Percentiles rank a stretch among this genome's conserved stretches.
phyloP scores from a whole-genome alignment of 2,113 vertebrate species.

The Elephantulus edwardii region DNA sequence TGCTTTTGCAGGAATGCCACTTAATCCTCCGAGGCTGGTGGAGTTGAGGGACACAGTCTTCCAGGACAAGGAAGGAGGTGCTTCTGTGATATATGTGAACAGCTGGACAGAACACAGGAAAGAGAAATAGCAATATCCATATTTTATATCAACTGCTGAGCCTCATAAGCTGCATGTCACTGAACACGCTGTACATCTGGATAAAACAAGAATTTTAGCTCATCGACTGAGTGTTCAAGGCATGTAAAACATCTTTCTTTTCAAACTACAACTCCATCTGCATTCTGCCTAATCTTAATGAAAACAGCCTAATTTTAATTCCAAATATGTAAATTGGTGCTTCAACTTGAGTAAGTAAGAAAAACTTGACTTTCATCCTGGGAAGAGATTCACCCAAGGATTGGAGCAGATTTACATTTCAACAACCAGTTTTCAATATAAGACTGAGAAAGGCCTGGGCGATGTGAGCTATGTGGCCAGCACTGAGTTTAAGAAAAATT shows the following conservation, averaged over 20 bases:
- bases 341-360: slow-evolving; percentile 48
- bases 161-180: slow-evolving; percentile 12
- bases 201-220: slow-evolving; percentile 33
- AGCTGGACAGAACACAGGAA: neutral
- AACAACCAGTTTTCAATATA: slow-evolving; percentile 62
- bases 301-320: slow-evolving; percentile 70
- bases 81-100: neutral
- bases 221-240: neutral
- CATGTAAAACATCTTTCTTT: slow-evolving; percentile 47
- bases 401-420: slow-evolving; percentile 79
- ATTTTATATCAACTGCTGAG: slow-evolving; percentile 6
- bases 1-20: neutral
- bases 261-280: slow-evolving; percentile 53
- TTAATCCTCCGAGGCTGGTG: neutral
- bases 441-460: slow-evolving; percentile 45
- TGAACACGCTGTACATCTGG: neutral
- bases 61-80: slow-evolving; percentile 19
- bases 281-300: slow-evolving; percentile 39
- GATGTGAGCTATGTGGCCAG: slow-evolving; percentile 47
- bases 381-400: slow-evolving; percentile 65
- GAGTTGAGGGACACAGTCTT: neutral
- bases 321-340: slow-evolving; percentile 66
- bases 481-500: slow-evolving; percentile 16
- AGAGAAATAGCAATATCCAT: neutral
- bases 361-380: slow-evolving; percentile 63